Percentiles rank a stretch among this genome's conserved stretches.
phyloP scores from a whole-genome alignment of 1,140 invertebrate species.

The Monochamus saltuarius region DNA sequence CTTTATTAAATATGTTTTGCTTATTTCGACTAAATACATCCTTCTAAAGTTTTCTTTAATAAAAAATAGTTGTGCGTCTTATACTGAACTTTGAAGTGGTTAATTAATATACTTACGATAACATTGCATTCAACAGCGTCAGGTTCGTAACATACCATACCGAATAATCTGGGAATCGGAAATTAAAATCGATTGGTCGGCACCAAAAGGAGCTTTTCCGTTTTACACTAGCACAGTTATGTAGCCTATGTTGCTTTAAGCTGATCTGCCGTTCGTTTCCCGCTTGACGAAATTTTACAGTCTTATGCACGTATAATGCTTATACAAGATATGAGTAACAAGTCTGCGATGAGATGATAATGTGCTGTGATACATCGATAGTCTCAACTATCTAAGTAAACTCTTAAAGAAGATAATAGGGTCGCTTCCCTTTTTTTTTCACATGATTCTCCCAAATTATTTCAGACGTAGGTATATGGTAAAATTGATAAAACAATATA shows the following conservation, averaged over 20 bases:
- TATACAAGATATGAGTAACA: background rate
- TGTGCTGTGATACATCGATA: constrained; percentile 6
- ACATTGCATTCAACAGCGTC: background rate
- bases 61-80: too few relatives aligned
- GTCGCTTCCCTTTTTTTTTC: too few relatives aligned
- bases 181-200: constrained; percentile 29
- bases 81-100: too few relatives aligned
- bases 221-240: constrained; percentile 17
- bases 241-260: constrained; percentile 10
- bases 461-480: too few relatives aligned
- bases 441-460: too few relatives aligned
- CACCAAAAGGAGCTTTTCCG: constrained; percentile 22
- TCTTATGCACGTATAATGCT: background rate
- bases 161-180: constrained; percentile 21
- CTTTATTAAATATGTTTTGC: too few relatives aligned
- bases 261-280: constrained; percentile 15
- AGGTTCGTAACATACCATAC: constrained; percentile 9
- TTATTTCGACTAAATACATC: too few relatives aligned
- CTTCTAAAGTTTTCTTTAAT: too few relatives aligned
- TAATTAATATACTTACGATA: too few relatives aligned
- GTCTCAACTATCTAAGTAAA: background rate
- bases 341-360: background rate
- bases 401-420: too few relatives aligned
- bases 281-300: background rate
- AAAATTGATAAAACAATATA: too few relatives aligned